Evolutionary conservation across 2,113 vertebrate species (phyloP), one percentile per base, ranked within the genome.

Genomic region (Brachypteracias leptosomus): DNA sequence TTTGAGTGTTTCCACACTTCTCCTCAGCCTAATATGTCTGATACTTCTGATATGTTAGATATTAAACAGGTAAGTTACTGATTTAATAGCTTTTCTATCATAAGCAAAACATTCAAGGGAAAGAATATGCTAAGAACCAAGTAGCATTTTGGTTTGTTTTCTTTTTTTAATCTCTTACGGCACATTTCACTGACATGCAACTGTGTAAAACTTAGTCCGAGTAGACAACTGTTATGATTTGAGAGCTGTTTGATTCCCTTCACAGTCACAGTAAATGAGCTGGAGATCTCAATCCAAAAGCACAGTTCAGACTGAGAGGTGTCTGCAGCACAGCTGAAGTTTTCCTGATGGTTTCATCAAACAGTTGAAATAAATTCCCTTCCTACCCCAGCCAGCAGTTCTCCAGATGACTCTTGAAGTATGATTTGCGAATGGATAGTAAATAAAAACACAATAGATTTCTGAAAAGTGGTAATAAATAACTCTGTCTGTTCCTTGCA

Each of bases 391-490:
- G 66, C 14, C 14, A 77, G 47, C 40, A 63, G 31, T 18, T 71
- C 57, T 85, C 36, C 70, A 54, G 66, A 21, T 31, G 52, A 59
- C 49, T 61, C 44, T 14, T 83, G 59, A 92, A 70, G 72, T 59
- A 68, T 36, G 16, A 89, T 63, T 57, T 67, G 31, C 13, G 21
- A 86, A 63, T 22, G 17, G 24, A 24, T 28, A 71, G 59, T n/a
- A 89, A 90, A 89, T 89, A 95, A 86, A 91, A 44, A 61, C 67
- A 79, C 55, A 81, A 84, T 36, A 88, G 55, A 82, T 90, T 93
- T 90, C 84, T 91, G 67, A 29, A 86, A 59, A 79, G 47, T 3
- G 3, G 26, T 74, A 80, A 80, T 71, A 96, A 94, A 91, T 89
- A 73, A 79, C 85, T 83, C 89, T 58, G 49, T 31, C n/a, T 51